Base-by-base conservation (phyloP, 2,113 vertebrate genomes). In the Macquaria ambigua region DNA sequence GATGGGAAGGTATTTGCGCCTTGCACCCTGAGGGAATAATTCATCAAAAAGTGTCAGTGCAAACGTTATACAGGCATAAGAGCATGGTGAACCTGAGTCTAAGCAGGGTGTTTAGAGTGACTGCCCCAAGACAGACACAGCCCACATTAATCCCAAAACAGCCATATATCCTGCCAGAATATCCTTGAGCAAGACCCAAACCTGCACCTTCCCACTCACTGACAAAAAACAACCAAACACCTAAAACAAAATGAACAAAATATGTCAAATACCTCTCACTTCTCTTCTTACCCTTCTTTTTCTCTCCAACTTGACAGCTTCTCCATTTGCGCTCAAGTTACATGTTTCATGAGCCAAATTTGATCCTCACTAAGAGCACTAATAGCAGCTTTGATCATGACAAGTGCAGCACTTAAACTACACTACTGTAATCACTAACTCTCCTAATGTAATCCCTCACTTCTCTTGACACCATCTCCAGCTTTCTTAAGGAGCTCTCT, bases 371-470 rank as follows among this genome's bases (percentile, higher is more conserved):
- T 56, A 56, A 86, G 74, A 87, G 71, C 67, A 82, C 72, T 89
- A 90, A 92, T 74, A 88, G 81, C 79, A 77, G 87, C 91, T 92
- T 89, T 88, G 85, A 92, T 90, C 69, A 77, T 83, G 87, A 90
- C 77, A 91, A 90, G 87, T 72, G 81, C 84, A 77, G 83, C 88
- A 82, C 89, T 91, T 76, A 81, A 48, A 67, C 62, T 71, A 28
- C 66, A 69, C 81, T 15, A 75, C 71, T 84, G 69, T 84, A 91
- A 93, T 88, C 81, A 79, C 53, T 25, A 61, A 75, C 89, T 81
- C 87, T 61, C n/a, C 46, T 67, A 74, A 82, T 85, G 85, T 89
- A 88, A 93, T 91, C 86, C 67, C 59, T 83, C 79, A 66, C 77
- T 90, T 74, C 72, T 89, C 80, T 83, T 81, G 76, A 92, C 84